These are phyloP conservation scores for Chlorocebus sabaeus DNA, from an alignment of 2,113 vertebrate species.

Conservation along the genomic window DNA sequence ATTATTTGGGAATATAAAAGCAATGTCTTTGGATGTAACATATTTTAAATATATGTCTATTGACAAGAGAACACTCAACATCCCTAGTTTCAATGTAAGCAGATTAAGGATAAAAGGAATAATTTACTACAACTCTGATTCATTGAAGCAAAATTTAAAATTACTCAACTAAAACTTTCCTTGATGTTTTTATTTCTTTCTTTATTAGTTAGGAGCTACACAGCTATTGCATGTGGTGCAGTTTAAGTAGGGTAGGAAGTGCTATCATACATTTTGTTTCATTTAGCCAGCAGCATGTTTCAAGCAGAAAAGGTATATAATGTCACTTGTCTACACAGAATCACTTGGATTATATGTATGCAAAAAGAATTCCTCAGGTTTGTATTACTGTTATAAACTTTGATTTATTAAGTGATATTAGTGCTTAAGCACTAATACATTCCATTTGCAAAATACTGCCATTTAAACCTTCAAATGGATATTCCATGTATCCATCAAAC, in stretches of 20 bases:
- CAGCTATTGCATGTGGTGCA: neutral
- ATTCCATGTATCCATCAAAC: neutral
- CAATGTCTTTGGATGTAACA: neutral
- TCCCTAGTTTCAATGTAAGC: neutral
- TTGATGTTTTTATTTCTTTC: neutral
- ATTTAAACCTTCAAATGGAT: neutral
- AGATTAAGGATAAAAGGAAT: neutral
- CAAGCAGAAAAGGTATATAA: neutral
- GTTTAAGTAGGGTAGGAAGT: neutral
- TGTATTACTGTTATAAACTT: neutral
- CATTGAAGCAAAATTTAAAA: neutral
- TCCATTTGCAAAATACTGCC: neutral
- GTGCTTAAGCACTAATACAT: slow-evolving; percentile 23
- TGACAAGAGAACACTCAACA: neutral
- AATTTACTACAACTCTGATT: slow-evolving; percentile 4
- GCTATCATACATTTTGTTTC: neutral
- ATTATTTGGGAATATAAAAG: neutral
- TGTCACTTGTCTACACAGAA: neutral
- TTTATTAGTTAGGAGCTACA: neutral
- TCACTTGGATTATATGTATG: neutral
- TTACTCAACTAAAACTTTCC: neutral
- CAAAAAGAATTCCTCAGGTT: neutral
- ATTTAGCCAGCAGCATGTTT: neutral
- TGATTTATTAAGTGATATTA: slow-evolving; percentile 42
- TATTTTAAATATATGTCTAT: neutral